A percentile compares a stretch with the other conserved stretches of the same genome.
Conservation (phyloP, 2,113 vertebrate genomes). For the Leptobrachium ailaonicum region DNA sequence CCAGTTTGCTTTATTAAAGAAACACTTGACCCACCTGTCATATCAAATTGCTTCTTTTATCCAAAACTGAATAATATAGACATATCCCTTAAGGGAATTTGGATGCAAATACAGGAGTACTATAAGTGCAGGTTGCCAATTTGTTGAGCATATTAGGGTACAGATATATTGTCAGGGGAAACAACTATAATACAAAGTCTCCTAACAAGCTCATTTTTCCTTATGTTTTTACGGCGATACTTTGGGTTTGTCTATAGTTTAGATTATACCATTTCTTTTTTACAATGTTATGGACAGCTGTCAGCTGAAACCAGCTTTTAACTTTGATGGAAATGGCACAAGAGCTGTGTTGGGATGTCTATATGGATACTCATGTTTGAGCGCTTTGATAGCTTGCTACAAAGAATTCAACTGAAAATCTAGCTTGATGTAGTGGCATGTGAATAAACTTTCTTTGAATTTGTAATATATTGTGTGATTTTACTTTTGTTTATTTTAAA, state of each 20-base stretch:
- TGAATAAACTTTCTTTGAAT: neutral
- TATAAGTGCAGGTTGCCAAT: conserved; percentile 77
- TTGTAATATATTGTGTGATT: neutral
- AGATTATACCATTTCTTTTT: conserved; percentile 68
- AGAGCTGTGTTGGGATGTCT: conserved; percentile 19
- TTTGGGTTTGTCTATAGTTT: conserved; percentile 75
- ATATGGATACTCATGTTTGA: conserved; percentile 57
- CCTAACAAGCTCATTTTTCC: conserved; percentile 91
- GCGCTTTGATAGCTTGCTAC: conserved; percentile 67
- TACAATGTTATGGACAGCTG: conserved; percentile 77
- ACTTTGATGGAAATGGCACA: conserved; percentile 56
- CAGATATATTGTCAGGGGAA: conserved; percentile 76
- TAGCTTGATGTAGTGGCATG: neutral
- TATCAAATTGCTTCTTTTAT: conserved; percentile 88
- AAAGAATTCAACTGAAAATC: conserved; percentile 49
- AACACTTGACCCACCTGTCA: conserved; percentile 87
- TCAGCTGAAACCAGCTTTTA: conserved; percentile 66
- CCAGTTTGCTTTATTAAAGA: conserved; percentile 85
- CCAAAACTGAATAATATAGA: conserved; percentile 85
- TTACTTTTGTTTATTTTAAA: too few relatives aligned
- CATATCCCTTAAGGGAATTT: conserved; percentile 83
- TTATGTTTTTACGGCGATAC: conserved; percentile 64
- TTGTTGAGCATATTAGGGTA: conserved; percentile 77
- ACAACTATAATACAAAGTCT: conserved; percentile 72
- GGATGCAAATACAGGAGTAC: conserved; percentile 90